phyloP scores from a whole-genome alignment of 1,140 invertebrate genomes.

The Achatina immaculata region DNA sequence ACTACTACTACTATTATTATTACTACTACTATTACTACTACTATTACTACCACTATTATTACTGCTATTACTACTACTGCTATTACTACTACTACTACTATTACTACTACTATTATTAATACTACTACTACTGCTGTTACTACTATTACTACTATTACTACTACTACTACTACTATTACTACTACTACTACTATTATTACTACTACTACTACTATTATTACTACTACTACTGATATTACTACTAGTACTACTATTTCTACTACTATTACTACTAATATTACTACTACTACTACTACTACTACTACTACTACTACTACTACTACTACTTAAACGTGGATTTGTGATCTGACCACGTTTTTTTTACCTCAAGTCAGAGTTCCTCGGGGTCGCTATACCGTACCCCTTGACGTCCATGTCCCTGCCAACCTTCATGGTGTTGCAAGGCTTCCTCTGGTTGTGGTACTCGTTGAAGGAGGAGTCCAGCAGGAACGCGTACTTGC shows the following conservation, averaged over 20 bases:
- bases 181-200: background rate
- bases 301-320: background rate
- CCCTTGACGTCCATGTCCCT: constrained; percentile 92
- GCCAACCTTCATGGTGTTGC: constrained; percentile 87
- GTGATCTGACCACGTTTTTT: too few relatives aligned
- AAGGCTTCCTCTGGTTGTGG: constrained; percentile 74
- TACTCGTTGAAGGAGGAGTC: constrained; percentile 69
- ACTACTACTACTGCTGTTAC: too few relatives aligned
- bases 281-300: background rate
- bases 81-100: too few relatives aligned
- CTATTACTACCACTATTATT: background rate
- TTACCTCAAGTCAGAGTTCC: constrained; percentile 84
- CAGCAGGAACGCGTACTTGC: constrained; percentile 75
- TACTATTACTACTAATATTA: too few relatives aligned
- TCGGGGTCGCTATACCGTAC: constrained; percentile 90
- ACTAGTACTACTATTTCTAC: too few relatives aligned
- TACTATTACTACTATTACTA: too few relatives aligned
- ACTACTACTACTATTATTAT: constrained; percentile 1
- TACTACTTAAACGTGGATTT: background rate
- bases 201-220: background rate
- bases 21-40: background rate
- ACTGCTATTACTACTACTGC: background rate
- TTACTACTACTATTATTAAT: too few relatives aligned
- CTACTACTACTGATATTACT: too few relatives aligned
- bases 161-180: too few relatives aligned